Evolutionary conservation across 2,888 invertebrate species (phyloP).

Genomic region (Campopleginae sp.): DNA sequence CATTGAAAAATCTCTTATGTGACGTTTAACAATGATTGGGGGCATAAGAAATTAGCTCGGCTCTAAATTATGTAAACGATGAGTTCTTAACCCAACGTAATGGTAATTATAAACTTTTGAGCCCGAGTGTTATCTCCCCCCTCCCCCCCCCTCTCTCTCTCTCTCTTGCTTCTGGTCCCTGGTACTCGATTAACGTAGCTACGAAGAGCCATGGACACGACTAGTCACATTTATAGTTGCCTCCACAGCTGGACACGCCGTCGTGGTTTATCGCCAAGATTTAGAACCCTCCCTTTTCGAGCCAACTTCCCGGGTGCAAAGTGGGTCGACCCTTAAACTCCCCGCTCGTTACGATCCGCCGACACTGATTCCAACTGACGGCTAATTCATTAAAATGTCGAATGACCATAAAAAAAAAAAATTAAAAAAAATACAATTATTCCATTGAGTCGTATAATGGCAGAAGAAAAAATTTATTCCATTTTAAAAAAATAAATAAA

Average conservation of each 20-base stretch:
- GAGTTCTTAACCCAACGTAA: neutral
- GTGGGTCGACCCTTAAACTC: constrained; percentile 56
- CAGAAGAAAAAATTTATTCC: no score
- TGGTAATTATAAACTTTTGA: neutral
- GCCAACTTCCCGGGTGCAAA: constrained; percentile 31
- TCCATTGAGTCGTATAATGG: no score
- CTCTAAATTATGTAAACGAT: neutral
- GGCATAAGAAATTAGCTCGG: neutral
- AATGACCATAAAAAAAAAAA: neutral
- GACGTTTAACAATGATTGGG: no score
- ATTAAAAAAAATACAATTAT: neutral
- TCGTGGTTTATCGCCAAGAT: constrained; percentile 62
- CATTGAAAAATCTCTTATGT: no score
- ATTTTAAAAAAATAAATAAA: no score
- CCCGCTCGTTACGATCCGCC: constrained; percentile 42
- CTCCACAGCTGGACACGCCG: constrained; percentile 49
- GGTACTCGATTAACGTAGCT: constrained; percentile 30
- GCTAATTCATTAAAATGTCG: neutral
- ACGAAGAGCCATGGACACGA: constrained; percentile 16
- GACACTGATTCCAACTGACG: constrained; percentile 26
- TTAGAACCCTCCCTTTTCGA: constrained; percentile 52
- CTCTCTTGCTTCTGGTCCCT: constrained; percentile 10
- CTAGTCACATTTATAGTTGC: constrained; percentile 33
- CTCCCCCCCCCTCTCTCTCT: neutral
- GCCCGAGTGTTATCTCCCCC: neutral